Base-by-base conservation (phyloP, 2,888 invertebrate genomes). In the Dicyrtomina minuta region DNA sequence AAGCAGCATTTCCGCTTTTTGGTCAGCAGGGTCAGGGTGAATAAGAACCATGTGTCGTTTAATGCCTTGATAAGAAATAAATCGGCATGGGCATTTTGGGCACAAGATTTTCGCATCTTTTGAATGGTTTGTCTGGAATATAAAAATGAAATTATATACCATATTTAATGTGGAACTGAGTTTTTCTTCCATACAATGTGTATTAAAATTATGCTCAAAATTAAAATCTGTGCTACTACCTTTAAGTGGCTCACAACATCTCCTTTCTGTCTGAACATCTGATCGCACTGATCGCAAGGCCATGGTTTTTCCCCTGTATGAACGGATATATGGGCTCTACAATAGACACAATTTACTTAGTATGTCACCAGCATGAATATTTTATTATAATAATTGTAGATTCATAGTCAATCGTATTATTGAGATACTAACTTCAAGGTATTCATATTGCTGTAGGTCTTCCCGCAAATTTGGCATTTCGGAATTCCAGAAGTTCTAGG, bases 171-270 rank as follows among this genome's bases (percentile, higher is more conserved):
- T n/a, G n/a, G n/a, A n/a, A n/a, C n/a, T n/a, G n/a, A n/a, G n/a
- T n/a, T n/a, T n/a, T n/a, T n/a, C n/a, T n/a, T n/a, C n/a, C n/a
- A n/a, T n/a, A n/a, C n/a, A n/a, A n/a, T n/a, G n/a, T n/a, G n/a
- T n/a, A n/a, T n/a, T n/a, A n/a, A n/a, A n/a, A n/a, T n/a, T n/a
- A n/a, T n/a, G n/a, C n/a, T n/a, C n/a, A n/a, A n/a, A n/a, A n/a
- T n/a, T n/a, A n/a, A n/a, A n/a, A n/a, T n/a, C n/a, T n/a, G n/a
- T n/a, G n/a, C n/a, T n/a, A n/a, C 2, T 58, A 68, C 68, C 61
- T 55, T 68, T 53, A 60, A 60, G 43, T 68, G 68, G 17, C 68
- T 68, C 1, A 60, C 68, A 24, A 68, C 41, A 24, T 68, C 68
- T 13, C 68, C 68, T 60, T 60, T 68, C 33, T 61, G 68, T 41